Evolutionary conservation across 2,113 vertebrate genomes (phyloP), one percentile per base, ranked within the genome.

Genomic region (Pelecanoides urinatrix): DNA sequence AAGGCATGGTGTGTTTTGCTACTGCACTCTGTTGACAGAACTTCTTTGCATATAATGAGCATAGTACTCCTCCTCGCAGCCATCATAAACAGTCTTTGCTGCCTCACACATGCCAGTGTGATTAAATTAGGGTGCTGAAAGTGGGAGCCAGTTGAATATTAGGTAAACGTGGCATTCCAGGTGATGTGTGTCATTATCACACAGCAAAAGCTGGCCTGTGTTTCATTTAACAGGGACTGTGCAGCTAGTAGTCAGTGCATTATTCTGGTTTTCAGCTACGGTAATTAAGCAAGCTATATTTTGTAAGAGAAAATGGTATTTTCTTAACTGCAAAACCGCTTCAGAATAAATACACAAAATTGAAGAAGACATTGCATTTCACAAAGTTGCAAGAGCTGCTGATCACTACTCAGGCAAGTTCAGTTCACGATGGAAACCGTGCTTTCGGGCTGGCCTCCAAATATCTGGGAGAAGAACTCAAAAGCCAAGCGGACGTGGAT

Each of bases 401-500:
- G 5, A 36, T 23, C 18, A 6, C 50, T 7, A 11, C 52, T 16
- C 13, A 0, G 45, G 11, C 27, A 15, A 25, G 63, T 72, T 98
- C 95, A 99, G 96, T 96, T 99, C 97, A 98, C 96, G 14, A 98
- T 94, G 0, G 98, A 73, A 88, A 98, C 95, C 5, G 98, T 96
- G 90, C 98, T 96, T 94, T 99, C 97, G 2, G 96, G 97, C 85
- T 98, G 98, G 18, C 98, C 98, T 3, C 99, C 98, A 16, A 98
- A 98, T 21, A 99, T 98, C 96, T 98, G 98, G 9, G 98, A 99
- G 97, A 99, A 99, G 97, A 99, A 99, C 89, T 99, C 96, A 95
- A 99, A 96, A 30, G 99, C 99, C 96, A 99, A 97, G 32, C 98
- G 97, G 92, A 99, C 56, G 15, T 99, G 99, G 95, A 99, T 99